Evolutionary conservation across 2,797 vertebrate genomes (phyloP).

Genomic region (Hozukius guyotensis): DNA sequence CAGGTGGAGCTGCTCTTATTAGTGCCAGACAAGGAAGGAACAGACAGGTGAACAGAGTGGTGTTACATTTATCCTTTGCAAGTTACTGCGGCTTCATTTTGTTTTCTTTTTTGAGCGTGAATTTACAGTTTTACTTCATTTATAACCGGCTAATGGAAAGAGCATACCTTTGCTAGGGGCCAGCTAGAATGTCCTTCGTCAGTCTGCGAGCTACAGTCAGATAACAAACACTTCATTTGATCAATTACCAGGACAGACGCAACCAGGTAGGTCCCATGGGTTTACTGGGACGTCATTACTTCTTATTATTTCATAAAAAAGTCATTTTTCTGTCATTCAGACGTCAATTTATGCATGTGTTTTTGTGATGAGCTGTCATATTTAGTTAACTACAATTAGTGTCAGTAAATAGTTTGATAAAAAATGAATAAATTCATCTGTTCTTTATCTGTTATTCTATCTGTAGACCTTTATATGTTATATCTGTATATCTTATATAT

Average conservation of each 20-base stretch:
- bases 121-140: not conserved
- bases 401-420: not conserved
- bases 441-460: not conserved
- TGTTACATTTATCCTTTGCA: not conserved
- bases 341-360: not conserved
- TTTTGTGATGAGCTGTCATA: not conserved
- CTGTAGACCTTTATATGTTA: not conserved
- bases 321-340: not conserved
- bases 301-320: not conserved
- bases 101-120: not conserved
- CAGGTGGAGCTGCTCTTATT: not conserved
- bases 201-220: not conserved
- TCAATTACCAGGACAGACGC: not conserved
- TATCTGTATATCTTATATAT: not conserved
- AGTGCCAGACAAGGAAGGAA: not conserved
- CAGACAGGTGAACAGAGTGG: not conserved
- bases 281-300: not conserved
- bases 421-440: too few species aligned
- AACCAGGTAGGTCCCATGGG: conserved; percentile 17
- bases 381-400: not conserved
- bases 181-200: conserved; percentile 52
- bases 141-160: conserved; percentile 54
- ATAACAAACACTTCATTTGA: conserved; percentile 33
- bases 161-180: conserved; percentile 40
- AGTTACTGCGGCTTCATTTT: not conserved